Base-by-base conservation (phyloP, 2,113 vertebrate genomes). In the Stegastes partitus region DNA sequence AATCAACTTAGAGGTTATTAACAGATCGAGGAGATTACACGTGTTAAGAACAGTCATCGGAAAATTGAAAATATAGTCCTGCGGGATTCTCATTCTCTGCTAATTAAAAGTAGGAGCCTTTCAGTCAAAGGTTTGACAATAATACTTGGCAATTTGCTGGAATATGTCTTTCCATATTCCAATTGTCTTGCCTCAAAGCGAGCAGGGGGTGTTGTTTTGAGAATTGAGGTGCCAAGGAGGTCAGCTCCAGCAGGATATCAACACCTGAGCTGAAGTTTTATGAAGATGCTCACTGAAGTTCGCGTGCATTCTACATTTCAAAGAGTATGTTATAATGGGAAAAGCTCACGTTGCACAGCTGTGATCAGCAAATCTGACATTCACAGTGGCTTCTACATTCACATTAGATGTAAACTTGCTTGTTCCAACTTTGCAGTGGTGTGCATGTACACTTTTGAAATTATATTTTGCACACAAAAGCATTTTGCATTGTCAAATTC, bases 1-100 rank as follows among this genome's bases (percentile, higher is more conserved):
- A 90, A 93, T 93, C 86, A 93, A 91, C 44, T 84, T 49, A 84
- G 84, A 82, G 61, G 79, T 89, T 90, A 84, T 92, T 84, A 93
- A 85, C 70, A 62, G 87, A 86, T 67, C 55, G 55, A 63, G 74
- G 68, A 77, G 87, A 88, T 82, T 76, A 81, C 86, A 51, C 55
- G 64, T 77, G 63, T 81, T 81, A 66, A 78, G 76, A 79, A 87
- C 26, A 78, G 42, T 81, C 80, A 62, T 64, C 79, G 57, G 62
- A 85, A 88, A 91, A 91, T 91, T 85, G 77, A 89, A 91, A 78
- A 73, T 74, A 21, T 77, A 77, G 59, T 85, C 91, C 77, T 49
- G 26, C 21, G 85, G 82, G 89, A 91, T 44, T 85, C 44, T 65
- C 14, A 5, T 19, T 39, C 50, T 61, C 66, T 63, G 28, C 82